phyloP scores from a whole-genome alignment of 1,140 invertebrate genomes.

The Thaumatotibia leucotreta region DNA sequence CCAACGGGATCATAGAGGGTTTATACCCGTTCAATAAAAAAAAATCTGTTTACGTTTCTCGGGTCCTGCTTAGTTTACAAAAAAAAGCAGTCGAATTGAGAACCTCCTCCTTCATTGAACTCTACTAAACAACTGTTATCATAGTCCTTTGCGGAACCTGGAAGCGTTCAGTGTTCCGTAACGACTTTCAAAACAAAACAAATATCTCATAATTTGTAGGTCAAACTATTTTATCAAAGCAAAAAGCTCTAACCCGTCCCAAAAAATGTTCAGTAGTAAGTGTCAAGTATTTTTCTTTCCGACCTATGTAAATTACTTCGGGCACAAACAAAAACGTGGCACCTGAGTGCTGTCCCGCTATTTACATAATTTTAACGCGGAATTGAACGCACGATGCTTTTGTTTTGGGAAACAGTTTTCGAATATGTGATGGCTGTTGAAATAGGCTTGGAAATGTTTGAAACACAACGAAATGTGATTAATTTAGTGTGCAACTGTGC shows the following conservation, averaged over 20 bases:
- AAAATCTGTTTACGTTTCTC: too few relatives aligned
- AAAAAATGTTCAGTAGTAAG: background rate
- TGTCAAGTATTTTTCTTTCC: background rate
- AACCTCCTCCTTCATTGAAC: too few relatives aligned
- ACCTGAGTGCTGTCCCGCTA: background rate
- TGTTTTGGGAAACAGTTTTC: background rate
- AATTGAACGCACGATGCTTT: background rate
- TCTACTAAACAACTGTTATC: too few relatives aligned
- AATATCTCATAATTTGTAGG: background rate
- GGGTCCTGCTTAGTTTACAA: too few relatives aligned
- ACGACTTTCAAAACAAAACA: background rate
- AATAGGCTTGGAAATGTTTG: background rate
- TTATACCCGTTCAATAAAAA: too few relatives aligned
- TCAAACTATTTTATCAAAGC: background rate
- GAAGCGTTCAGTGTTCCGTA: background rate
- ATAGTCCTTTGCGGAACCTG: too few relatives aligned
- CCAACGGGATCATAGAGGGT: too few relatives aligned
- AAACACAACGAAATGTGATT: too few relatives aligned
- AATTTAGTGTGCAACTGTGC: too few relatives aligned
- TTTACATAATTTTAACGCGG: background rate
- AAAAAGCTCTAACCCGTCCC: background rate
- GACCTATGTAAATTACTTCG: background rate
- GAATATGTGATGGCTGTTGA: background rate
- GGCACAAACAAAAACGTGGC: background rate
- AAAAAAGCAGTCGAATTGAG: too few relatives aligned